Evolutionary conservation across 2,888 invertebrate genomes (phyloP).

Genomic region (Odiellus spinosus): DNA sequence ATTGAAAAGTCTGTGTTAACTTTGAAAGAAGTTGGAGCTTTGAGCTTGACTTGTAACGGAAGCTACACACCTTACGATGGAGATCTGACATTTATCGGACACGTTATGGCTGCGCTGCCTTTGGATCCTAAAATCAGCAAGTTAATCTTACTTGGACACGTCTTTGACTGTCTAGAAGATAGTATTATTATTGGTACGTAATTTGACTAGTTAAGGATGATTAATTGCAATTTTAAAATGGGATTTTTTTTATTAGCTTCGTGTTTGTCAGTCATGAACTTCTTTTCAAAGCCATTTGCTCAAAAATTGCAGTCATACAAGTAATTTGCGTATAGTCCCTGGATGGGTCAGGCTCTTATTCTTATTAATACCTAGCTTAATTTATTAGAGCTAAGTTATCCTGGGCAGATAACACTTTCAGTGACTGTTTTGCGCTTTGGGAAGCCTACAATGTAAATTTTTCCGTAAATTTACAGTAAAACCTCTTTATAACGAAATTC

Average conservation of each 20-base stretch:
- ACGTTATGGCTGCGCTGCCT: slow-evolving; percentile 63
- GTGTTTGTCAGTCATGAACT: slow-evolving; percentile 58
- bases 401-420: slow-evolving; percentile 67
- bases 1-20: slow-evolving; percentile 64
- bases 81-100: slow-evolving; percentile 69
- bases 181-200: slow-evolving; percentile 62
- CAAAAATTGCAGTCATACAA: slow-evolving; percentile 39
- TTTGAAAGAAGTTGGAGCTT: slow-evolving; percentile 74
- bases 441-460: slow-evolving; percentile 58
- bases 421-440: slow-evolving; percentile 66
- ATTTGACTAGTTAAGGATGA: no score
- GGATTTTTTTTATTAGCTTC: slow-evolving; percentile 44
- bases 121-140: slow-evolving; percentile 65
- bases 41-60: slow-evolving; percentile 43
- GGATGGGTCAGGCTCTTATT: no score
- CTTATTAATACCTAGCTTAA: no score
- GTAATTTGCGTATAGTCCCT: no score
- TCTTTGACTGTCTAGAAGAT: slow-evolving; percentile 69
- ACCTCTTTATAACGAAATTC: no score
- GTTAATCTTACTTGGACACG: slow-evolving; percentile 67
- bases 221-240: slow-evolving; percentile 1
- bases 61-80: slow-evolving; percentile 46
- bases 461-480: no score
- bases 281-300: slow-evolving; percentile 58
- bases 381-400: slow-evolving; percentile 51